A percentile compares a stretch with the other conserved stretches of the same genome.
Evolutionary conservation across 2,797 vertebrate genomes (phyloP).

Genomic region (Gouania willdenowi): DNA sequence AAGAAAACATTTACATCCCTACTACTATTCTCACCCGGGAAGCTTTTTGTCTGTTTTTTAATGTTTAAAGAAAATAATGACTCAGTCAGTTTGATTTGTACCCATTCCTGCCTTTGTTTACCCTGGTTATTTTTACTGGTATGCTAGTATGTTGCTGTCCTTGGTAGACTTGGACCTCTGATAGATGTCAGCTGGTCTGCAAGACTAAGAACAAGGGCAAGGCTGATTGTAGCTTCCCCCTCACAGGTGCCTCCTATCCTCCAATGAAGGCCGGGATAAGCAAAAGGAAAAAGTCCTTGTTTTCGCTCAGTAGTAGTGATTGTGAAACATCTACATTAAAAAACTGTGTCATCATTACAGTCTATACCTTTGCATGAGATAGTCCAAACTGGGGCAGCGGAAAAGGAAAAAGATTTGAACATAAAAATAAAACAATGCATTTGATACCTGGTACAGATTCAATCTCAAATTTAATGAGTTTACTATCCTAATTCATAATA

Average conservation of each 20-base stretch:
- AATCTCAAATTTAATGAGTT: no score
- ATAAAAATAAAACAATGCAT: no score
- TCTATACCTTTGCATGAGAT: no score
- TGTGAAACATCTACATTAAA: no score
- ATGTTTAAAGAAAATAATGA: not conserved
- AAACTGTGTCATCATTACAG: no score
- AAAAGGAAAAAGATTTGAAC: no score
- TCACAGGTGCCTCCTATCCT: conserved; percentile 52
- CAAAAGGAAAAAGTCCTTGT: conserved; percentile 37
- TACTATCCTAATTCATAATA: no score
- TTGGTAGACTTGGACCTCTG: conserved; percentile 44
- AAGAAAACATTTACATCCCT: no score
- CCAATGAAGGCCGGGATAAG: conserved; percentile 20
- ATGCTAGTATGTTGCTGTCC: conserved; percentile 29
- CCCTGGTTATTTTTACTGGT: conserved; percentile 10
- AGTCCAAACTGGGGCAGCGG: no score
- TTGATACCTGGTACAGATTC: no score
- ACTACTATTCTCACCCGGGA: no score
- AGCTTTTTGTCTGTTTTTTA: not conserved
- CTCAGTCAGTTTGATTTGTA: not conserved
- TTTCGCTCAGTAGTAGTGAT: no score
- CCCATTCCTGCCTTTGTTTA: not conserved
- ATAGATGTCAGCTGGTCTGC: conserved; percentile 48
- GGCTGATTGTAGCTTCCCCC: conserved; percentile 43
- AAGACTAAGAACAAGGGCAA: conserved; percentile 32